These are phyloP conservation scores for Alsophila aescularia DNA, from an alignment of 2,888 invertebrate species.

Conservation along the genomic window DNA sequence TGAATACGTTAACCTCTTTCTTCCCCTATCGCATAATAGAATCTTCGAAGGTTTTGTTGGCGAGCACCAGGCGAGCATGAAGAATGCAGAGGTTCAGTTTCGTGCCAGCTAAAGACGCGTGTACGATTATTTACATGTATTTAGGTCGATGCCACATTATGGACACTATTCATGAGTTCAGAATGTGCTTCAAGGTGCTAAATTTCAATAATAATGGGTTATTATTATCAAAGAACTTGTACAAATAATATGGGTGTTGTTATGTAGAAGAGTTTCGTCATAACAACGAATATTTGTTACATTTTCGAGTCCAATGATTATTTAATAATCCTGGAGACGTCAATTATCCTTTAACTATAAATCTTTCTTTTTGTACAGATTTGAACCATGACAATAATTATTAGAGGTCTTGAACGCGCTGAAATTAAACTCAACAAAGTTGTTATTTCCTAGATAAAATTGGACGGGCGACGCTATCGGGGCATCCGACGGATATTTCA, in stretches of 20 bases:
- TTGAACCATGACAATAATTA: too few relatives aligned
- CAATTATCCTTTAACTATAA: too few relatives aligned
- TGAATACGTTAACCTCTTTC: conserved; percentile 54
- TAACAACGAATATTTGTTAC: too few relatives aligned
- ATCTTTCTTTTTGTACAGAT: too few relatives aligned
- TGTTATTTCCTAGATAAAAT: conserved; percentile 8
- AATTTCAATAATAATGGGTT: too few relatives aligned
- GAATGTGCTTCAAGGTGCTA: too few relatives aligned
- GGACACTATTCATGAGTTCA: too few relatives aligned
- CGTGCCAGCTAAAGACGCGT: conserved; percentile 11
- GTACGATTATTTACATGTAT: conserved; percentile 8
- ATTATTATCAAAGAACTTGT: too few relatives aligned
- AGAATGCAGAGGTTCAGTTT: conserved; percentile 56
- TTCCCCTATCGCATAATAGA: conserved; percentile 48
- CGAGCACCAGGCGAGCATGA: conserved; percentile 54
- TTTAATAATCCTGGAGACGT: too few relatives aligned
- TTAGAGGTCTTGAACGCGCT: background rate
- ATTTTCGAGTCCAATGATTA: too few relatives aligned
- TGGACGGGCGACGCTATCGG: background rate
- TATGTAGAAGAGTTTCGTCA: too few relatives aligned
- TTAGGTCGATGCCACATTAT: conserved; percentile 5
- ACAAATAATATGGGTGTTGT: too few relatives aligned
- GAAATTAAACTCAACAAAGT: background rate
- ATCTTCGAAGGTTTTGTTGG: conserved; percentile 53
- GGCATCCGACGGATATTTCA: conserved; percentile 9